Base-by-base conservation (phyloP, 2,113 vertebrate genomes). In the Cromileptes altivelis region DNA sequence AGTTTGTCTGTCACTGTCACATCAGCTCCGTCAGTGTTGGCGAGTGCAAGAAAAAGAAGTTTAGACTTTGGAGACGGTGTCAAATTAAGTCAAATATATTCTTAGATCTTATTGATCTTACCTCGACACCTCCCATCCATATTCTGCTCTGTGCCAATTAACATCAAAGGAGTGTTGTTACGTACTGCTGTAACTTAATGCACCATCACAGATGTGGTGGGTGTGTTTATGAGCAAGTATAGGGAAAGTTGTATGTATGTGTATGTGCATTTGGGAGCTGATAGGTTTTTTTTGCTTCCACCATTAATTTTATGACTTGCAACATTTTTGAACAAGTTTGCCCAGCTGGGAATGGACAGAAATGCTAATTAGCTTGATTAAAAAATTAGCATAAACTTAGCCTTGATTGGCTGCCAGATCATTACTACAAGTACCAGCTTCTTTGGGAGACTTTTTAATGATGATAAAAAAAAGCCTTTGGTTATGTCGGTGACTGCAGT, bases 291-390 rank as follows among this genome's bases (percentile, higher is more conserved):
- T 58, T 8, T 6, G 5, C 5, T 17, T 14, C 49, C 49, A 50
- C 18, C 58, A 14, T 65, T 21, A 19, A 63, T 81, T 74, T 88
- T 62, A 67, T 78, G 19, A 80, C 78, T 50, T 33, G 50, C 71
- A 80, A 74, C 68, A 76, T 82, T 79, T 88, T 76, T 75, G 4
- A 86, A 73, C 42, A 67, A 72, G 70, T 73, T 69, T 63, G 56
- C 56, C 81, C 78, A 87, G 63, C 80, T 88, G 77, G 86, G 70
- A 79, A 70, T 69, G 56, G 33, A 70, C 75, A 79, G 52, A 78
- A 72, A 82, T 76, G 49, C 84, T 91, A 86, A 93, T 92, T 83
- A 92, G 33, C 57, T 63, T 81, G 53, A 80, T 75, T 77, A 80
- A 70, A 75, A 68, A 55, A 88, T 93, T 85, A 70, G 81, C 92